These are phyloP conservation scores for Parauchenoglanis ngamensis DNA, from an alignment of 2,797 vertebrate species.

Conservation along the genomic window DNA sequence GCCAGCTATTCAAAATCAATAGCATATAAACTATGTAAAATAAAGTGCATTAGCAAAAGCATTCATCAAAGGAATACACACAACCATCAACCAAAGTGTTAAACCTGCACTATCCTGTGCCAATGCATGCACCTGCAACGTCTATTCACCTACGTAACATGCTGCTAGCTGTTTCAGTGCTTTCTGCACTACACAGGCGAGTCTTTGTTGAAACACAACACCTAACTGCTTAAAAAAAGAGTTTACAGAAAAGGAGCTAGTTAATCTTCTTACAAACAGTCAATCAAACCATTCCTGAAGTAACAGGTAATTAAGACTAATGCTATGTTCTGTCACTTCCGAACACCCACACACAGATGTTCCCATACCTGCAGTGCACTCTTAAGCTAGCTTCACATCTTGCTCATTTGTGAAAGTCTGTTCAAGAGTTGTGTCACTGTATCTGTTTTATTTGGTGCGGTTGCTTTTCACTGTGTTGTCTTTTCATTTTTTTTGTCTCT, in stretches of 20 bases:
- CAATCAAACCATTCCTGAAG: constrained; percentile 18
- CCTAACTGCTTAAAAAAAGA: neutral
- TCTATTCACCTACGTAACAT: neutral
- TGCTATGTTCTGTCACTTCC: constrained; percentile 12
- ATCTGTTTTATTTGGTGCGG: neutral
- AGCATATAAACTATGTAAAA: neutral
- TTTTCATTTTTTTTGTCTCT: neutral
- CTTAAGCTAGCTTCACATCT: neutral
- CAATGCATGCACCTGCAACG: neutral
- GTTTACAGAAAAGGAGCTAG: constrained; percentile 7
- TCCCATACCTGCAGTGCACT: constrained; percentile 6
- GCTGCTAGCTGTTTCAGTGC: neutral
- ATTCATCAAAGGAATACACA: neutral
- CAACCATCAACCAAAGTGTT: neutral
- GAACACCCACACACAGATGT: constrained; percentile 9
- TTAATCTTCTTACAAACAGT: constrained; percentile 27
- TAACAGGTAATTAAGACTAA: constrained; percentile 24
- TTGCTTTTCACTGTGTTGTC: neutral
- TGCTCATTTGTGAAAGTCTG: neutral
- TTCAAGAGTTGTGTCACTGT: neutral
- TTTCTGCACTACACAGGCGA: neutral
- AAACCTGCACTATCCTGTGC: neutral
- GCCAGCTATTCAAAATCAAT: neutral
- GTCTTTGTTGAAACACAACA: constrained; percentile 28
- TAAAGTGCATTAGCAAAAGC: neutral